Conservation (phyloP, 2,113 vertebrate genomes). For the Stictonetta naevosa region DNA sequence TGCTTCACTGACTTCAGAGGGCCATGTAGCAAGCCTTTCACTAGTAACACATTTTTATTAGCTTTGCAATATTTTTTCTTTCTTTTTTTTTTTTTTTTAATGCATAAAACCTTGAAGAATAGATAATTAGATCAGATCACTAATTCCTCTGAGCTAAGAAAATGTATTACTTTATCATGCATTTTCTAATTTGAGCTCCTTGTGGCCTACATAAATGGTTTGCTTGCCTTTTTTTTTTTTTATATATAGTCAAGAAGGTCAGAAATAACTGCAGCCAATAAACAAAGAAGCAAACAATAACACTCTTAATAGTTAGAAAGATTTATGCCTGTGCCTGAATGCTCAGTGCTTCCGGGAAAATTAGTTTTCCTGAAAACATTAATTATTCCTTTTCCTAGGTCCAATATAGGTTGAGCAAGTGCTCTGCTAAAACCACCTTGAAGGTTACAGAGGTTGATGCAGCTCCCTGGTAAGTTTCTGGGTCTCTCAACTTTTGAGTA, state of each 20-base stretch:
- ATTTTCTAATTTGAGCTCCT: slow-evolving; percentile 45
- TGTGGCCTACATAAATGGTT: slow-evolving; percentile 47
- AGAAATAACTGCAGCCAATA: background rate
- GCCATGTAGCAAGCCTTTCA: background rate
- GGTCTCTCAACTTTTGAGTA: background rate
- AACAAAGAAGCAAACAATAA: background rate
- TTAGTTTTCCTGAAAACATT: slow-evolving; percentile 29
- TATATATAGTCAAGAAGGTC: slow-evolving; percentile 1
- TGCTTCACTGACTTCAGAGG: background rate
- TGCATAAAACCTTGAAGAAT: slow-evolving; percentile 34
- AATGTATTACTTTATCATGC: slow-evolving; percentile 4
- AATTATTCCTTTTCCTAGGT: slow-evolving; percentile 20
- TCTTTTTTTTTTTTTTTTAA: background rate
- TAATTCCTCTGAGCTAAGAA: slow-evolving; percentile 43
- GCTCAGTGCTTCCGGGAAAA: background rate
- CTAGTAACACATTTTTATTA: background rate
- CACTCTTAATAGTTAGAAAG: slow-evolving; percentile 4
- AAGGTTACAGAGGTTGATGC: background rate
- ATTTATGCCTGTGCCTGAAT: slow-evolving; percentile 31
- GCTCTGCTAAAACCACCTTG: background rate
- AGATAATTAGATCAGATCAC: slow-evolving; percentile 60
- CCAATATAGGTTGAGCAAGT: background rate
- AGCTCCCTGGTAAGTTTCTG: background rate
- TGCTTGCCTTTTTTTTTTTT: background rate
- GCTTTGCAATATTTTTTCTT: background rate